Evolutionary conservation across 92 coral and sea anemone species (phyloP).

Genomic region (Palythoa grandiflora): DNA sequence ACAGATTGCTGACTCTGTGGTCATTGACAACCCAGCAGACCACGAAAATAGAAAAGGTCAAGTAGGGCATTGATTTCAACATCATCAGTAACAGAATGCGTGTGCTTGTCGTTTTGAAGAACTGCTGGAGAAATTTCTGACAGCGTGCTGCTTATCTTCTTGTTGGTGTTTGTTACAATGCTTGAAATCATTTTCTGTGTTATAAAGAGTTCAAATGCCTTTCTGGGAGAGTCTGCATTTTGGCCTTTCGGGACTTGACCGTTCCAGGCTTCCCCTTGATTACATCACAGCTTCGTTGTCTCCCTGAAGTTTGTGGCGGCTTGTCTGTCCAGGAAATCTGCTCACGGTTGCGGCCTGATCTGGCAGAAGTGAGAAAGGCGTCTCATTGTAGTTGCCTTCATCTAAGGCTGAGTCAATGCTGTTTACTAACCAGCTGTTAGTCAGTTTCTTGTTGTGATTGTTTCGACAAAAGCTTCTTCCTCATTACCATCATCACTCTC

Average conservation of each 20-base stretch:
- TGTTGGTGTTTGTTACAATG: slow-evolving; percentile 2
- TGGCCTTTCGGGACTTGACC: not conserved
- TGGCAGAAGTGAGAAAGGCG: not conserved
- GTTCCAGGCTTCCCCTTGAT: not conserved
- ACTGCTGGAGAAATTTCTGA: not conserved
- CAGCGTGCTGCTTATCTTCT: not conserved
- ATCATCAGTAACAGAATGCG: not conserved
- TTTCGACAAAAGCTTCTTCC: not conserved
- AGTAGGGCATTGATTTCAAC: not conserved
- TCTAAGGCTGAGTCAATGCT: slow-evolving; percentile 18
- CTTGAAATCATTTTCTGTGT: slow-evolving; percentile 19
- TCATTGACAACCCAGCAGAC: not conserved
- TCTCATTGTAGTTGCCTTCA: not conserved
- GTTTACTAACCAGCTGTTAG: not conserved
- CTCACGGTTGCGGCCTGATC: not conserved
- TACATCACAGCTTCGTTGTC: not conserved
- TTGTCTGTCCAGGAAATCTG: not conserved
- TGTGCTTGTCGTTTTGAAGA: too few species aligned
- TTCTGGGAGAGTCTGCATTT: slow-evolving; percentile 14
- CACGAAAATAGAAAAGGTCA: slow-evolving; percentile 12
- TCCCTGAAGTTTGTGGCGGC: not conserved
- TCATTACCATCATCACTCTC: not conserved
- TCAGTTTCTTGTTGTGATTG: not conserved
- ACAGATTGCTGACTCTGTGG: too few species aligned
- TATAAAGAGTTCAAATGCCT: slow-evolving; percentile 26